Evolutionary conservation across 2,113 vertebrate genomes (phyloP).

Genomic region (Lophotis ruficrista): DNA sequence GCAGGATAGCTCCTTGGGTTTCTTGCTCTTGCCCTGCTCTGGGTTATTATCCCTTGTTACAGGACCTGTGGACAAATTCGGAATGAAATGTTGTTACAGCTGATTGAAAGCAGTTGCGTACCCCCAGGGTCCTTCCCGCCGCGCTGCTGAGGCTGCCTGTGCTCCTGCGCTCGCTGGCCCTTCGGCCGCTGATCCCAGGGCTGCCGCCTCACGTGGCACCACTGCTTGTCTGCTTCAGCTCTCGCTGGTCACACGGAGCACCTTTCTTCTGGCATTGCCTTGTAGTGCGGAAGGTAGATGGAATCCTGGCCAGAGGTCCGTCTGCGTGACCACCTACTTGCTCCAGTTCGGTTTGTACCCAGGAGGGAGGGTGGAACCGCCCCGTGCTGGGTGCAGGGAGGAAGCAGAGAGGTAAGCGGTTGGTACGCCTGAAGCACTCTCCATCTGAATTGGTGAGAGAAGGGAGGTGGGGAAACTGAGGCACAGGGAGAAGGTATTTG

Average conservation of each 20-base stretch:
- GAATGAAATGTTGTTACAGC: not conserved
- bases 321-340: not conserved
- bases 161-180: not conserved
- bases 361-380: not conserved
- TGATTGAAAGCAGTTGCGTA: not conserved
- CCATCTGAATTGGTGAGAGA: not conserved
- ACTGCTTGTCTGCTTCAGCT: not conserved
- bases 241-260: not conserved
- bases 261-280: not conserved
- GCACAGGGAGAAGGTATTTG: not conserved
- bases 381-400: not conserved
- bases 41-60: slow-evolving; percentile 18
- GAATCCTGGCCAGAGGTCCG: not conserved
- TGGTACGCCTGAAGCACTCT: rapidly evolving
- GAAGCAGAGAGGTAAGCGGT: not conserved
- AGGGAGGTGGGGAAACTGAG: not conserved
- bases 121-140: not conserved
- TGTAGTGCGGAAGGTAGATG: not conserved
- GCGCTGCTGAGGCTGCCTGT: not conserved
- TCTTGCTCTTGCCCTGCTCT: not conserved
- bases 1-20: not conserved
- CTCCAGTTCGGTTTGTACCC: not conserved
- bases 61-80: not conserved
- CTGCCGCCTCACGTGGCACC: not conserved
- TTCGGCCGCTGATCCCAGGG: not conserved